A percentile compares a stretch with the other conserved stretches of the same genome.
Evolutionary conservation across 2,888 invertebrate genomes (phyloP).

Genomic region (Macroteleia sp.): DNA sequence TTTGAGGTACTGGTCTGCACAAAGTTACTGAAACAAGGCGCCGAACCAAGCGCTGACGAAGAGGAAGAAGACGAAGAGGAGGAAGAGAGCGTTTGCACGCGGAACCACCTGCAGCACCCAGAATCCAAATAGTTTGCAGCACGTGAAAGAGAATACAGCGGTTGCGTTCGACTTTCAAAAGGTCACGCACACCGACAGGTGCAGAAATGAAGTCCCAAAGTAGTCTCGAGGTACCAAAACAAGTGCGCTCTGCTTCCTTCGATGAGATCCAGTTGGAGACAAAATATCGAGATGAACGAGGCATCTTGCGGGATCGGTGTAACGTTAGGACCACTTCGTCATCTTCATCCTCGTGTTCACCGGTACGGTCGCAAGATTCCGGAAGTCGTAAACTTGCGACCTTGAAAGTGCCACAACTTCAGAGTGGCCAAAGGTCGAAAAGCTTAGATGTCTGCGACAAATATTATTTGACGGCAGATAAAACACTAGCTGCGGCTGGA

Average conservation of each 20-base stretch:
- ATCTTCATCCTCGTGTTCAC: constrained; percentile 76
- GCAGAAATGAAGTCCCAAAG: constrained; percentile 96
- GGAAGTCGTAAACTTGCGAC: constrained; percentile 68
- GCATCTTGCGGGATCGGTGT: constrained; percentile 24
- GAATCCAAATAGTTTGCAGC: constrained; percentile 71
- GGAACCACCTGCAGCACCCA: constrained; percentile 4
- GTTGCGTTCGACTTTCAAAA: constrained; percentile 93
- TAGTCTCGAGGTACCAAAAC: constrained; percentile 95
- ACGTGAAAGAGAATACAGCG: constrained; percentile 88
- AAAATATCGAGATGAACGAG: constrained; percentile 62
- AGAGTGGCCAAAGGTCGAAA: constrained; percentile 88
- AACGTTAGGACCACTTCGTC: constrained; percentile 54
- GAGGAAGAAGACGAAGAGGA: constrained; percentile 40
- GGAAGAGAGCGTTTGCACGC: constrained; percentile 25
- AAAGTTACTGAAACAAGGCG: constrained; percentile 53
- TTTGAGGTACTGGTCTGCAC: constrained; percentile 65
- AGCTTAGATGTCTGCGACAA: constrained; percentile 91
- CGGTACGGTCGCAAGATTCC: constrained; percentile 75
- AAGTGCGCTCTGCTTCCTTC: constrained; percentile 95
- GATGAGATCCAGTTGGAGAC: constrained; percentile 90
- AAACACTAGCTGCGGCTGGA: constrained; percentile 3
- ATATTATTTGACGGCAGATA: constrained; percentile 78
- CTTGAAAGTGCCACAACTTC: constrained; percentile 88
- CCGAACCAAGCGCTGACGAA: constrained; percentile 18
- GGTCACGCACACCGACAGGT: constrained; percentile 94